Evolutionary conservation across 2,797 vertebrate species (phyloP), one percentile per base, ranked within the genome.

Genomic region (Columba guinea): DNA sequence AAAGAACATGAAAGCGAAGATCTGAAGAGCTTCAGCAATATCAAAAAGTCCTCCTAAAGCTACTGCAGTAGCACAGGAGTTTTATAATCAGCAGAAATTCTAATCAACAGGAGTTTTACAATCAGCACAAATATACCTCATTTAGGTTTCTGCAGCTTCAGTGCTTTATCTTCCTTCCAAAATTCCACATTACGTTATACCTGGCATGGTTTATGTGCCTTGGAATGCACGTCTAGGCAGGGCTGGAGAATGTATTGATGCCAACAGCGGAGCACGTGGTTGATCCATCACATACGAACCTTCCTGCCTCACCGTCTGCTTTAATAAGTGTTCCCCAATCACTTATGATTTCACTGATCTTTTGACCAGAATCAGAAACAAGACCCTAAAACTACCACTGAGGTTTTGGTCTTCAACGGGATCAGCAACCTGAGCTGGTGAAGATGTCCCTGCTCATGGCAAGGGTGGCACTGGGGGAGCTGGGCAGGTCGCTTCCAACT

Each of bases 1-100:
- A 90, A 92, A 69, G 51, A 62, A 92, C 63, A 93, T 84, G n/a
- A 93, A 94, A 94, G 84, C 18, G 67, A 87, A 78, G 84, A 93
- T 77, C 80, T 94, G 77, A 92, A 75, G 70, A 73, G 74, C 63
- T 78, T 34, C 67, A 76, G 55, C 14, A 84, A 34, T 68, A 81
- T 49, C 58, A 82, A 17, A 84, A 64, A 58, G 17, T 79, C 63
- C 46, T 93, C 62, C 77, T 46, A 46, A 69, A 77, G 73, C 62
- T 44, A 22, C 56, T 34, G 69, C 53, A 37, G 10, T 6, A 70
- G 67, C 59, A 55, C 37, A 24, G 5, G 51, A 68, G 28, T 76
- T 94, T 89, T 53, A 48, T 24, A 80, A 94, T 76, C 0, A 2
- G 53, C 81, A 58, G 41, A 82, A 84, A 84, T 17, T 19, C 17